These are phyloP conservation scores for Chanos chanos DNA, from an alignment of 2,797 vertebrate species.

Conservation along the genomic window DNA sequence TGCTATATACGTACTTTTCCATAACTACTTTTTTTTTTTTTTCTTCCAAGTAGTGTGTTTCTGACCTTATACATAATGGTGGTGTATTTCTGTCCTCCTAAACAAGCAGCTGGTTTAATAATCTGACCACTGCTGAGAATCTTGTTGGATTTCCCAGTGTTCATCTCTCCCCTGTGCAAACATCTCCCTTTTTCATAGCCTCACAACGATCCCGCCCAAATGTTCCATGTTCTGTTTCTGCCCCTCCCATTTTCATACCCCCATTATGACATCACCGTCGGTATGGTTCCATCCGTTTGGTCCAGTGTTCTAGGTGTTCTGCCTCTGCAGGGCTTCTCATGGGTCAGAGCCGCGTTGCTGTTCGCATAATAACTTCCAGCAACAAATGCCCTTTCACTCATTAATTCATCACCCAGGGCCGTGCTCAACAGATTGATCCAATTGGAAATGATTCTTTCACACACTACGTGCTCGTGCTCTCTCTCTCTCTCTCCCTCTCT, in stretches of 20 bases:
- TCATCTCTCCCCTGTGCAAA: constrained; percentile 15
- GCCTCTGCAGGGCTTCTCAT: too few species aligned
- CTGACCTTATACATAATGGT: not conserved
- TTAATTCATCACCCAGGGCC: constrained; percentile 23
- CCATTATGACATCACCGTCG: constrained; percentile 15
- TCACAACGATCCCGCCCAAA: constrained; percentile 18
- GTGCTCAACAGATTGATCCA: constrained; percentile 27
- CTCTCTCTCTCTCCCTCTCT: not conserved
- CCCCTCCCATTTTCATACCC: not conserved
- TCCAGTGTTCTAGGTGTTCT: constrained; percentile 9
- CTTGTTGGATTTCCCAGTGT: not conserved
- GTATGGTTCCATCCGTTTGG: constrained; percentile 1
- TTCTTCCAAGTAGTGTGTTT: not conserved
- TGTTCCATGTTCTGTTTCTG: not conserved
- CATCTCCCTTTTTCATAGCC: constrained; percentile 39
- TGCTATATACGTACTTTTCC: too few species aligned
- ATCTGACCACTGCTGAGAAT: not conserved
- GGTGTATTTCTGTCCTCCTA: not conserved
- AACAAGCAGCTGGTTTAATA: constrained; percentile 29
- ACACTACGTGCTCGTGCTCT: not conserved
- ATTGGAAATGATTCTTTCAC: constrained; percentile 7
- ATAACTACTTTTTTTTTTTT: too few species aligned
- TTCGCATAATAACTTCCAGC: constrained; percentile 31
- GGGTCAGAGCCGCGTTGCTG: not conserved
- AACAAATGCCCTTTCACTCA: constrained; percentile 31